Base-by-base conservation (phyloP, 64 coral and sea anemone species). In the Pachyseris speciosa region DNA sequence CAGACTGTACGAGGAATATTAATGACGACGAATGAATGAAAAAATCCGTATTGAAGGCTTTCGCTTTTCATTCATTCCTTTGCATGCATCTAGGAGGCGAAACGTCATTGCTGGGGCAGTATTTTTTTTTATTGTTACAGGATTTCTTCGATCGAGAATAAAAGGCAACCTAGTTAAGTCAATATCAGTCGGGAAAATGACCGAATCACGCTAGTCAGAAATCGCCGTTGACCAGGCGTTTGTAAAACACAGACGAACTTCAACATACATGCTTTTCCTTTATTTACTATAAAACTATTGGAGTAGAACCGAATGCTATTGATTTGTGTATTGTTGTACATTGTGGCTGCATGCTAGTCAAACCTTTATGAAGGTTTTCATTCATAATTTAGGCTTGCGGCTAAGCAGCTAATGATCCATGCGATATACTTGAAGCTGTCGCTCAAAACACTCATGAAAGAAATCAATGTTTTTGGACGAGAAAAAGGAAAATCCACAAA, bases 261-360 rank as follows among this genome's bases (percentile, higher is more conserved):
- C 51, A 8, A 34, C 29, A n/a, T n/a, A n/a, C n/a, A n/a, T n/a
- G n/a, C n/a, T n/a, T n/a, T 81, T 26, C 34, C 20, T 49, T 81
- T 81, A 81, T 81, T 81, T 81, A 81, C 77, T 81, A 58, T 57
- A 33, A 52, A 81, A 58, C 53, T 81, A 81, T 13, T 57, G 77
- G 20, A 81, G 77, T 61, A 81, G 77, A 81, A 81, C 77, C 74
- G 45, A 78, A 51, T 15, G 26, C 30, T 47, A 78, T 53, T 53
- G 43, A 78, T 33, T 78, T 29, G 33, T 27, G 33, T 81, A 81
- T 81, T 81, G 50, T 40, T 24, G 48, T 79, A 79, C 53, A 81
- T 61, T 81, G 51, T 81, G 77, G 55, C 34, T 81, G 64, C 22
- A 34, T 22, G 77, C 36, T n/a, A 22, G 53, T 22, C 13, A 41